These are phyloP conservation scores for Porites evermanni DNA, from an alignment of 92 coral and sea anemone species.

Conservation along the genomic window DNA sequence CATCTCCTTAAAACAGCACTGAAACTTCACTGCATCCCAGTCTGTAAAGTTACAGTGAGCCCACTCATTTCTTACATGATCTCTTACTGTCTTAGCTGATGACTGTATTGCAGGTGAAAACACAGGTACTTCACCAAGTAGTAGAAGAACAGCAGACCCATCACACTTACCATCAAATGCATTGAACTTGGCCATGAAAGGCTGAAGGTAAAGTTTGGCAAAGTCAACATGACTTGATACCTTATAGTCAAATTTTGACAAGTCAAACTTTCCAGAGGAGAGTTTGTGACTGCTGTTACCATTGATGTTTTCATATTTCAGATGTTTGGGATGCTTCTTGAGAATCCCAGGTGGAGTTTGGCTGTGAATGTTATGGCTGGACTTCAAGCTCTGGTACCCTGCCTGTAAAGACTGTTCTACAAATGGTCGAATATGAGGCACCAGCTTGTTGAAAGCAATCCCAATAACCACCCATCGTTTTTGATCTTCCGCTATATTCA, in stretches of 20 bases:
- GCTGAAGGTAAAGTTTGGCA: conserved; percentile 59
- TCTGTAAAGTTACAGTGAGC: conserved; percentile 64
- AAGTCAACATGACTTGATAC: conserved; percentile 45
- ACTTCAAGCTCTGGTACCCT: conserved; percentile 17
- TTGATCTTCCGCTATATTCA: conserved; percentile 44
- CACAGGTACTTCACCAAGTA: conserved; percentile 52
- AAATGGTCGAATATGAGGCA: conserved; percentile 33
- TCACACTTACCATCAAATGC: conserved; percentile 63
- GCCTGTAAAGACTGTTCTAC: conserved; percentile 34
- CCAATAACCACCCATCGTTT: conserved; percentile 68
- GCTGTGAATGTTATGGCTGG: conserved; percentile 15
- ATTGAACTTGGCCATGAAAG: conserved; percentile 67
- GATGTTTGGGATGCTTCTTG: conserved; percentile 21
- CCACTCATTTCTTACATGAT: conserved; percentile 64
- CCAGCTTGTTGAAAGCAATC: conserved; percentile 59
- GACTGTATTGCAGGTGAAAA: conserved; percentile 1
- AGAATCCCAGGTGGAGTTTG: conserved; percentile 23
- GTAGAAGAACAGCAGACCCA: conserved; percentile 39
- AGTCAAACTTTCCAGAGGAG: conserved; percentile 1
- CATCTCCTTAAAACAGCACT: conserved; percentile 38
- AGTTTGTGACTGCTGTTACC: conserved; percentile 21
- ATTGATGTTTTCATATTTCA: conserved; percentile 32
- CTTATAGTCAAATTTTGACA: conserved; percentile 25
- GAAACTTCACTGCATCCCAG: conserved; percentile 51
- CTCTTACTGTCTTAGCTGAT: conserved; percentile 40